Evolutionary conservation across 1,140 invertebrate species (phyloP), one percentile per base, ranked within the genome.

Genomic region (Heliconius congener): DNA sequence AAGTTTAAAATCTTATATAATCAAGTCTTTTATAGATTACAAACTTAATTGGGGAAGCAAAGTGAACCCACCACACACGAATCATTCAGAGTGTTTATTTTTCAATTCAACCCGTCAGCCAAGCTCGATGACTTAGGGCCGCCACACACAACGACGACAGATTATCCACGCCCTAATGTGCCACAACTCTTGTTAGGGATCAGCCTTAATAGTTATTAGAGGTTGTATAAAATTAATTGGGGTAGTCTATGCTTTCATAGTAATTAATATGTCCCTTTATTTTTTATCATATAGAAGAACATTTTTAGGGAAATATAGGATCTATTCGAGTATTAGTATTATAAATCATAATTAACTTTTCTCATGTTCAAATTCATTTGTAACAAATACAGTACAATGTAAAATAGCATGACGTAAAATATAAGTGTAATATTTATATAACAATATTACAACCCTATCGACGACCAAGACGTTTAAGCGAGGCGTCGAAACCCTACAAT

Each of bases 401-500:
- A 23, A 5, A 23, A 27, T 13, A 30, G 4, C 30, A 30, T 66
- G 5, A 66, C 11, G 9, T 30, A 27, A 66, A 66, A 66, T 30
- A 30, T 30, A 30, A 30, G 0, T 27, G 11, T 13, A 66, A 66
- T 66, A 66, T 30, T 23, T 30, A 27, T 30, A 66, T 30, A 9
- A 16, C 9, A 66, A 66, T 30, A 30, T 66, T 75, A 81, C 88
- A 94, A 74, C 92, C 92, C 92, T 94, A 86, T 71, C 77, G 85
- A 90, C 82, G 80, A 88, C 71, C 79, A 76, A 76, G 84, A 82
- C 85, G 83, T 84, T 87, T 85, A 86, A 85, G 78, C 87, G 86
- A 91, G 89, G 90, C 90, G 91, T 92, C 87, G 93, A 90, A 91
- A 92, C 91, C 92, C 93, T 92, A 91, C 92, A 94, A 94, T 94